These are phyloP conservation scores for Polyploca ridens DNA, from an alignment of 2,888 invertebrate genomes.

Conservation along the genomic window DNA sequence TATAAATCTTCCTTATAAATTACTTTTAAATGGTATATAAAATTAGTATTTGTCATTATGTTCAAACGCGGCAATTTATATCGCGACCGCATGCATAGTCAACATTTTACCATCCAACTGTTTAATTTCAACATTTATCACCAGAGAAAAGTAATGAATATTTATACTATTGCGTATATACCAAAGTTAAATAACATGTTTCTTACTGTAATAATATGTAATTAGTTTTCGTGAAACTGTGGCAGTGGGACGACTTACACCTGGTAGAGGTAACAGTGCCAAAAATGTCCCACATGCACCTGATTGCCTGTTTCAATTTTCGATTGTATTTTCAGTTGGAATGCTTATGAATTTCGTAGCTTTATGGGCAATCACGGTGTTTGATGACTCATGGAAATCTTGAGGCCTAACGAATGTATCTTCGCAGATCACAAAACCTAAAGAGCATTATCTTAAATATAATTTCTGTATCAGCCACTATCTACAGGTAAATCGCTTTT, in stretches of 20 bases:
- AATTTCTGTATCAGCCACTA: too few relatives aligned
- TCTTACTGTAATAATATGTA: background rate
- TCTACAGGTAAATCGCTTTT: background rate
- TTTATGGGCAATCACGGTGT: background rate
- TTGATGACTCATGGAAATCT: too few relatives aligned
- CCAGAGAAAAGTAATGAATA: background rate
- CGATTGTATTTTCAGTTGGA: background rate
- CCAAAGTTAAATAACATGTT: background rate
- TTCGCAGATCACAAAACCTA: too few relatives aligned
- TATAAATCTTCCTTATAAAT: constrained; percentile 1
- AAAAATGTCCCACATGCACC: background rate
- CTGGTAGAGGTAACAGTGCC: background rate
- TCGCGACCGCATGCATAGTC: constrained; percentile 1
- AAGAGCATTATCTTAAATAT: too few relatives aligned
- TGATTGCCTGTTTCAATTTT: background rate
- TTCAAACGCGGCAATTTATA: constrained; percentile 4
- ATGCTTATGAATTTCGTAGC: background rate
- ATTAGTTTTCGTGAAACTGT: background rate
- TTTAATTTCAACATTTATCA: background rate
- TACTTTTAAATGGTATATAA: background rate
- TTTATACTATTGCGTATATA: background rate
- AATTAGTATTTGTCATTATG: constrained; percentile 1
- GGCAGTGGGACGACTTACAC: background rate
- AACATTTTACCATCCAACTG: background rate
- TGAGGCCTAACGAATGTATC: too few relatives aligned